Conservation (phyloP, 2,113 vertebrate species). For the Tetraodon nigroviridis region DNA sequence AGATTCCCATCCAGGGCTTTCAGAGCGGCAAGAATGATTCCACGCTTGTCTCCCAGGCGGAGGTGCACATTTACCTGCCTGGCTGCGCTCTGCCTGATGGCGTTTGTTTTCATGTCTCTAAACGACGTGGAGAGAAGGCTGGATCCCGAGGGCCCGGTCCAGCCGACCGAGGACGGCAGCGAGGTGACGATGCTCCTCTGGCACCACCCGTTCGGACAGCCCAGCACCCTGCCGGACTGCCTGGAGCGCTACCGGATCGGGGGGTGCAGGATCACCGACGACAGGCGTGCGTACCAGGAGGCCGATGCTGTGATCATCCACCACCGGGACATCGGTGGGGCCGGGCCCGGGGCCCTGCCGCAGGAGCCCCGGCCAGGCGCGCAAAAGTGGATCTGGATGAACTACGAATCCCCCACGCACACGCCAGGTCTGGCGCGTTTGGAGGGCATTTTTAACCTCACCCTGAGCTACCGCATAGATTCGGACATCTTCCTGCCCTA, state of each 20-base stretch:
- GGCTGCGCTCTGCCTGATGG: conserved; percentile 7
- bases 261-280: conserved; percentile 77
- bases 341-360: conserved; percentile 33
- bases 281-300: conserved; percentile 52
- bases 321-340: conserved; percentile 84
- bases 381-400: conserved; percentile 96
- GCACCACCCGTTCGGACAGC: conserved; percentile 78
- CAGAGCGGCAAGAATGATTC: conserved; percentile 3
- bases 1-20: neutral
- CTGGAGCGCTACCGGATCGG: conserved; percentile 64
- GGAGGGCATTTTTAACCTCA: conserved; percentile 83
- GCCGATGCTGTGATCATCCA: conserved; percentile 85
- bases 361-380: conserved; percentile 56
- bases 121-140: conserved; percentile 30
- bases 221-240: conserved; percentile 66
- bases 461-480: conserved; percentile 82
- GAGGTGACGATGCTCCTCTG: conserved; percentile 78
- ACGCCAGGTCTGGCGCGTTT: conserved; percentile 65
- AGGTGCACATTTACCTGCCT: conserved; percentile 2
- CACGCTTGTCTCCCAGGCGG: neutral
- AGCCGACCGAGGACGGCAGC: neutral
- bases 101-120: conserved; percentile 33
- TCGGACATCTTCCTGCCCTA: conserved; percentile 89
- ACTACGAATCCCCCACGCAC: conserved; percentile 89
- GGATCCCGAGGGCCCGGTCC: neutral